Conservation (phyloP, 2,888 invertebrate species). For the Electrophaes corylata region DNA sequence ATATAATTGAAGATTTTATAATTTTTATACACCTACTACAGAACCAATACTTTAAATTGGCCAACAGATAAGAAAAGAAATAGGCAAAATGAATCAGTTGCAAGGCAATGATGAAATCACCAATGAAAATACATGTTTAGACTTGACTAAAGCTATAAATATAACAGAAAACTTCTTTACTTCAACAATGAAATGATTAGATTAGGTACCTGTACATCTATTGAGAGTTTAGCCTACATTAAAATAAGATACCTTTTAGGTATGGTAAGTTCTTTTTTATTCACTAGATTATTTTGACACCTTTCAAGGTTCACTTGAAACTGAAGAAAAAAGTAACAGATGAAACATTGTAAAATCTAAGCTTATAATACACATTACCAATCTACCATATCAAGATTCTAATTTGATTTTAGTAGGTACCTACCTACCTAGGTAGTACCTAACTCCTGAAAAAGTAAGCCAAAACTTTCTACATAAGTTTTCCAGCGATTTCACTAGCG, state of each 20-base stretch:
- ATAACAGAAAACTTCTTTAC: not conserved
- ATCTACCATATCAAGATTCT: not conserved
- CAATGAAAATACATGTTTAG: constrained; percentile 1
- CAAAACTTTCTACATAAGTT: constrained; percentile 15
- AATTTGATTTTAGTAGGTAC: not conserved
- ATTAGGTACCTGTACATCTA: too few relatives aligned
- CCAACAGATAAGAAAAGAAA: not conserved
- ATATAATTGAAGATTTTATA: too few relatives aligned
- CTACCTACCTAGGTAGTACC: not conserved
- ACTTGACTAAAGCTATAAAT: constrained; percentile 8
- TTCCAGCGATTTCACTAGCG: constrained; percentile 38
- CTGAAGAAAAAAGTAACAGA: too few relatives aligned
- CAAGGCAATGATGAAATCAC: not conserved
- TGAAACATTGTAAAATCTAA: too few relatives aligned
- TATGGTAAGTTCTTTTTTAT: too few relatives aligned
- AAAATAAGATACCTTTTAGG: too few relatives aligned
- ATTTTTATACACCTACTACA: too few relatives aligned
- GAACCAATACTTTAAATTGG: not conserved
- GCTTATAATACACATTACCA: too few relatives aligned
- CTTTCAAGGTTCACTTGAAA: too few relatives aligned
- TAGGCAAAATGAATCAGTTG: not conserved
- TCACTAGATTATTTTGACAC: too few relatives aligned
- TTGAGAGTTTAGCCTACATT: too few relatives aligned
- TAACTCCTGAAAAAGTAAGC: constrained; percentile 10
- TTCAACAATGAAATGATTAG: not conserved